A percentile compares a stretch with the other conserved stretches of the same genome.
phyloP scores from a whole-genome alignment of 2,888 invertebrate species.

The Gerris lacustris region DNA sequence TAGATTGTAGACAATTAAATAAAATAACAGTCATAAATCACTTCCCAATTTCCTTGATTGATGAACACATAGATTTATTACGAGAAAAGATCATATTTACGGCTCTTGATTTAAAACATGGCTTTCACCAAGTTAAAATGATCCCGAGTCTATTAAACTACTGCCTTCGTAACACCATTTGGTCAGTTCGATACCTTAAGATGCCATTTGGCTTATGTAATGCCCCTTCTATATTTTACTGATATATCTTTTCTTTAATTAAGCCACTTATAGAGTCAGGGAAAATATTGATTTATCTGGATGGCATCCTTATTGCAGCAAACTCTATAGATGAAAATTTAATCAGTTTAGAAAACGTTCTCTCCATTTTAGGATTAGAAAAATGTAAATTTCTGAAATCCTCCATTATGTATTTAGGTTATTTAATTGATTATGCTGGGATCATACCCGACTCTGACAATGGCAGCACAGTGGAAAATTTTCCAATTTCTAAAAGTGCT shows the following conservation, averaged over 20 bases:
- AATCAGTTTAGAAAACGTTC: not conserved
- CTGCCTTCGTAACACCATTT: slow-evolving; percentile 7
- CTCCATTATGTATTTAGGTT: no score
- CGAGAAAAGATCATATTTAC: not conserved
- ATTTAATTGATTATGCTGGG: slow-evolving; percentile 26
- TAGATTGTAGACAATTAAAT: slow-evolving; percentile 5
- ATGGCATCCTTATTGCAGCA: slow-evolving; percentile 7
- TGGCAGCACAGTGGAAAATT: slow-evolving; percentile 26
- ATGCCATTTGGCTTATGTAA: slow-evolving; percentile 12
- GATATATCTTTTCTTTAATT: slow-evolving; percentile 6
- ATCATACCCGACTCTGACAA: slow-evolving; percentile 29
- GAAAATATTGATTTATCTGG: not conserved
- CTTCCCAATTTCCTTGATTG: slow-evolving; percentile 13
- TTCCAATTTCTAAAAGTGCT: slow-evolving; percentile 27
- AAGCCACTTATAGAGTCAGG: not conserved
- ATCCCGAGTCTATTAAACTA: not conserved
- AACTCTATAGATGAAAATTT: slow-evolving; percentile 7
- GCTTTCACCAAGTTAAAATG: slow-evolving; percentile 12
- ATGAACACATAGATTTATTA: slow-evolving; percentile 12
- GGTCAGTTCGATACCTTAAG: slow-evolving; percentile 14
- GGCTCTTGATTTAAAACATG: slow-evolving; percentile 12
- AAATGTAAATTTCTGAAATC: slow-evolving; percentile 30
- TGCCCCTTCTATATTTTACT: slow-evolving; percentile 3
- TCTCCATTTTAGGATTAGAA: slow-evolving; percentile 23
- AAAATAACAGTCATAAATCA: slow-evolving; percentile 5